Percentiles rank a stretch among this genome's conserved stretches.
phyloP scores from a whole-genome alignment of 1,140 invertebrate species.

The Saccostrea cuccullata region DNA sequence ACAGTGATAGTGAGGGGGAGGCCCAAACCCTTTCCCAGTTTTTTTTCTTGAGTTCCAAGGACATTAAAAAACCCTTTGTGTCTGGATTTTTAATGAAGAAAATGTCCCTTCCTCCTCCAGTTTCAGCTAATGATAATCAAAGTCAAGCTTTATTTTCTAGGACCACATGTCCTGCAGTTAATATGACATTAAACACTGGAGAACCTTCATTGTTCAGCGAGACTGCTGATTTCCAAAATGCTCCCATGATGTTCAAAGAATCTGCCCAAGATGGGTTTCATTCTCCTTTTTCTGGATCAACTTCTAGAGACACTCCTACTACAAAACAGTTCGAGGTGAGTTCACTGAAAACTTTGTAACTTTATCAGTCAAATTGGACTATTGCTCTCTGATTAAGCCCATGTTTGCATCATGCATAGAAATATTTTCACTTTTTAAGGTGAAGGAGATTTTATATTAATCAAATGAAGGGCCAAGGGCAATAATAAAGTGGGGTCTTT shows the following conservation, averaged over 20 bases:
- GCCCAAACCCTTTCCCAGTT: conserved; percentile 47
- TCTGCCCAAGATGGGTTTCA: neutral
- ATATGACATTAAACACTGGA: neutral
- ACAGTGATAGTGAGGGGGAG: conserved; percentile 68
- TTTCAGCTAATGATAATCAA: neutral
- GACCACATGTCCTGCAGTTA: neutral
- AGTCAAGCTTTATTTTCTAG: neutral
- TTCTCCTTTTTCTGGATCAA: neutral
- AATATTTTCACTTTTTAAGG: too few species aligned
- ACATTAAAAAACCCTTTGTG: conserved; percentile 11
- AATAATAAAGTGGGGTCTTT: too few species aligned
- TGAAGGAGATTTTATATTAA: too few species aligned
- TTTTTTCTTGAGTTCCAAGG: conserved; percentile 59
- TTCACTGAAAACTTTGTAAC: neutral
- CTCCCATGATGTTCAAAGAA: neutral
- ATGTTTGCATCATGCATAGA: too few species aligned
- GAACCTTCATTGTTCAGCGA: neutral
- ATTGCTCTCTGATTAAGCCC: too few species aligned
- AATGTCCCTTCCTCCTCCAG: conserved; percentile 47
- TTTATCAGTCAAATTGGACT: too few species aligned
- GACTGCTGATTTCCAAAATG: neutral
- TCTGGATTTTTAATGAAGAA: conserved; percentile 17
- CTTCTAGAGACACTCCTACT: neutral
- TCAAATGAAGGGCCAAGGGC: too few species aligned
- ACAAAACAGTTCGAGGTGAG: neutral